A percentile compares a stretch with the other conserved stretches of the same genome.
These are phyloP conservation scores for Congeria kusceri DNA, from an alignment of 2,888 invertebrate species.

Conservation along the genomic window DNA sequence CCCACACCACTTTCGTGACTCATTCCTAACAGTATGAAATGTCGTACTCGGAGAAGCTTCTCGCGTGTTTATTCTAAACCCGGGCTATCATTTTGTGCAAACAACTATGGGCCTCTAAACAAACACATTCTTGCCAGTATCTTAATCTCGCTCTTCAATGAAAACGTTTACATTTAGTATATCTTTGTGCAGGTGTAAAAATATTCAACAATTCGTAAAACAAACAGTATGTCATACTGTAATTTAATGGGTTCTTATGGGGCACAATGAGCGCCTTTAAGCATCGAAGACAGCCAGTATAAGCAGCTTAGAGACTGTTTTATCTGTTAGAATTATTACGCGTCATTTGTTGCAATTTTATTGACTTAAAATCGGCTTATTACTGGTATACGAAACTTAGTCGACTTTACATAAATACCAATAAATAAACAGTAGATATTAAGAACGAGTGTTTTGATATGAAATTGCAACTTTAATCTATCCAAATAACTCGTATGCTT, in stretches of 20 bases:
- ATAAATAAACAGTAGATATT: too few species aligned
- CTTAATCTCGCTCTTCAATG: slow-evolving; percentile 43
- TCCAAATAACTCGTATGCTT: too few species aligned
- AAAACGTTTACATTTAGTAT: slow-evolving; percentile 49
- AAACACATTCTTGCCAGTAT: slow-evolving; percentile 46
- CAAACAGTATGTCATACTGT: slow-evolving; percentile 44
- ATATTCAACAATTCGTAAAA: slow-evolving; percentile 50
- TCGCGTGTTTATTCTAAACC: too few species aligned
- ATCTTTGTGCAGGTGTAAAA: slow-evolving; percentile 56
- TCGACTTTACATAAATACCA: too few species aligned
- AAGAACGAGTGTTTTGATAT: too few species aligned
- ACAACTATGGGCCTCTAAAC: slow-evolving; percentile 37
- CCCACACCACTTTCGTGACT: too few species aligned
- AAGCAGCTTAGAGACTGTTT: slow-evolving; percentile 1
- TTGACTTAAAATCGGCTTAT: slow-evolving; percentile 51
- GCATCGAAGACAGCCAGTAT: neutral
- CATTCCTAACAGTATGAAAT: too few species aligned
- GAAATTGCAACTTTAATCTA: too few species aligned
- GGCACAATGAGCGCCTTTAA: neutral
- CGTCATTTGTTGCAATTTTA: slow-evolving; percentile 28
- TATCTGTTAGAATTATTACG: neutral
- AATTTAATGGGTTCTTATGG: neutral
- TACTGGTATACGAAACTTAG: slow-evolving; percentile 11
- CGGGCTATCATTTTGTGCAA: slow-evolving; percentile 37
- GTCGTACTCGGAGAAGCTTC: too few species aligned